phyloP scores from a whole-genome alignment of 1,140 invertebrate species.

The Drosophila equinoxialis region DNA sequence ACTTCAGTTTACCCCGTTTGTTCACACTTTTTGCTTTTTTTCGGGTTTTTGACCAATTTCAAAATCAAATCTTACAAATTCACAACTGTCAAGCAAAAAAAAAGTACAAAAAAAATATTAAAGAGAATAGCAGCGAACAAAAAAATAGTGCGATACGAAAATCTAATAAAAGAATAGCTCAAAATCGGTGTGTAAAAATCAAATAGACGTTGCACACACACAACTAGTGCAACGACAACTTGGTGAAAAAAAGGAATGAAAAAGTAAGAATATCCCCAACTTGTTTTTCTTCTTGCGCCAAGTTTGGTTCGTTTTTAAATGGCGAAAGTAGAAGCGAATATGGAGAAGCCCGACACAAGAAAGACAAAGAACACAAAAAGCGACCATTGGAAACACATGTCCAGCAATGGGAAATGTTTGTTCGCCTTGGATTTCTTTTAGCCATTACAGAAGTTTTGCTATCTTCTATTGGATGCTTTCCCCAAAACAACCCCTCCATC shows the following conservation, averaged over 20 bases:
- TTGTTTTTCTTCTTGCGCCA: slow-evolving; percentile 54
- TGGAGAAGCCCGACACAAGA: slow-evolving; percentile 7
- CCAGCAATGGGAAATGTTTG: slow-evolving; percentile 66
- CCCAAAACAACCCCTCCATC: background rate
- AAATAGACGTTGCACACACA: slow-evolving; percentile 62
- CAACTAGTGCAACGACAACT: slow-evolving; percentile 55
- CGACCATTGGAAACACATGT: slow-evolving; percentile 80
- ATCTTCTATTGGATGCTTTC: slow-evolving; percentile 38
- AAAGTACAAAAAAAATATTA: background rate
- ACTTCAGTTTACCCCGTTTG: slow-evolving; percentile 35
- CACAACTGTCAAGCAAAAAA: slow-evolving; percentile 54
- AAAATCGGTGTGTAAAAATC: slow-evolving; percentile 79
- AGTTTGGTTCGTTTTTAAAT: slow-evolving; percentile 77
- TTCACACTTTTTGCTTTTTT: slow-evolving; percentile 26
- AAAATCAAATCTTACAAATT: slow-evolving; percentile 79
- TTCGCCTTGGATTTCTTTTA: slow-evolving; percentile 61
- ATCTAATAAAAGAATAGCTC: slow-evolving; percentile 77
- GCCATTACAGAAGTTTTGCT: slow-evolving; percentile 72
- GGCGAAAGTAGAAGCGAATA: slow-evolving; percentile 38
- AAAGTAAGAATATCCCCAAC: slow-evolving; percentile 10
- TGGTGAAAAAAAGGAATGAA: background rate
- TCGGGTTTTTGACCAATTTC: slow-evolving; percentile 47
- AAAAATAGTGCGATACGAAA: slow-evolving; percentile 51
- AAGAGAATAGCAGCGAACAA: slow-evolving; percentile 19
- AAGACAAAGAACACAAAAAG: slow-evolving; percentile 23